A percentile compares a stretch with the other conserved stretches of the same genome.
Conservation (phyloP, 2,888 invertebrate genomes). For the Torymus tubicola region DNA sequence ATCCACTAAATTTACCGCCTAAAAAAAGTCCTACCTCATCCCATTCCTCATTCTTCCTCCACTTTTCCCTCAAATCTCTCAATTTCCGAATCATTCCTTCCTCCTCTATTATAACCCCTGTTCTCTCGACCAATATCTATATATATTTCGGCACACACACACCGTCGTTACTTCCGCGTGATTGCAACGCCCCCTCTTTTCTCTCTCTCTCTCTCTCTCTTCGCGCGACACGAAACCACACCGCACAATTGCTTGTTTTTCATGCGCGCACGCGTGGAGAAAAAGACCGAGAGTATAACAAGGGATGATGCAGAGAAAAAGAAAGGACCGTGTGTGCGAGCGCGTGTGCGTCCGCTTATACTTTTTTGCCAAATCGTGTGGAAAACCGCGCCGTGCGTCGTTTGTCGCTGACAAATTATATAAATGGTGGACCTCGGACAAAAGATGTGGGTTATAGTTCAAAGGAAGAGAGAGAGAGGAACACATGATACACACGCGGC, state of each 20-base stretch:
- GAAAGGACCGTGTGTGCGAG: neutral
- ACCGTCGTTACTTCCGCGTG: slow-evolving; percentile 69
- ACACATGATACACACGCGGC: no score
- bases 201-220: slow-evolving; percentile 54
- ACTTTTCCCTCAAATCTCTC: slow-evolving; percentile 16
- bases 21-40: no score
- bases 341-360: slow-evolving; percentile 53
- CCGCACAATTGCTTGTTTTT: slow-evolving; percentile 52
- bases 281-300: slow-evolving; percentile 25
- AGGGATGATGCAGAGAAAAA: slow-evolving; percentile 56
- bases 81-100: slow-evolving; percentile 52
- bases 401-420: slow-evolving; percentile 75
- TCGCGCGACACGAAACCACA: slow-evolving; percentile 57
- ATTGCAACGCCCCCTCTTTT: slow-evolving; percentile 66
- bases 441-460: slow-evolving; percentile 22
- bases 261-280: slow-evolving; percentile 13
- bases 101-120: slow-evolving; percentile 46
- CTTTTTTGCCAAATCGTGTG: slow-evolving; percentile 75
- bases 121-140: slow-evolving; percentile 53
- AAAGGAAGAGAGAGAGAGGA: no score
- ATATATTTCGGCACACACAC: slow-evolving; percentile 64
- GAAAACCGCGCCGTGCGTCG: slow-evolving; percentile 70
- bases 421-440: slow-evolving; percentile 66
- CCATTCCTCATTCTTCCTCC: no score
- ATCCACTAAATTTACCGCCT: no score